Percentiles rank a stretch among this genome's conserved stretches.
Conservation (phyloP, 1,140 invertebrate genomes). For the Cepaea nemoralis region DNA sequence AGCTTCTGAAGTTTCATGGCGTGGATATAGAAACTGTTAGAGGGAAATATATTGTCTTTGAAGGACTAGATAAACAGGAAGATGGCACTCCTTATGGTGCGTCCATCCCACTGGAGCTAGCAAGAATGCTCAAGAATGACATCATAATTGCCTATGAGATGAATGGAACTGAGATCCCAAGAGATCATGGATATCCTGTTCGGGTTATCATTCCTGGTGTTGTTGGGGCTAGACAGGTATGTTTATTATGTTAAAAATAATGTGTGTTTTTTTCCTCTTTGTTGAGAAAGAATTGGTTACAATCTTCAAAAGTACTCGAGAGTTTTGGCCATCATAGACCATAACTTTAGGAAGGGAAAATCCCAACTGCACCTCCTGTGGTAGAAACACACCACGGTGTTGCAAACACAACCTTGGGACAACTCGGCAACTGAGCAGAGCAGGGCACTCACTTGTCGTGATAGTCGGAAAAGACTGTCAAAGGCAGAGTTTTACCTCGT, state of each 20-base stretch:
- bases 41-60: constrained; percentile 82
- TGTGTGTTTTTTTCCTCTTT: background rate
- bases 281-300: background rate
- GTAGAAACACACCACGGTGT: too few species aligned
- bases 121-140: constrained; percentile 83
- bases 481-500: too few species aligned
- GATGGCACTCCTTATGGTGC: constrained; percentile 85
- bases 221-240: constrained; percentile 74
- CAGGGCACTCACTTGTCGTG: too few species aligned
- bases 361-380: too few species aligned
- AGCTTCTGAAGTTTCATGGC: constrained; percentile 72
- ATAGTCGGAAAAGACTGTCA: too few species aligned
- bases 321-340: too few species aligned
- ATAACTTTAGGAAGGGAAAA: too few species aligned
- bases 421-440: too few species aligned
- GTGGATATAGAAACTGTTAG: constrained; percentile 64
- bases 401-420: too few species aligned
- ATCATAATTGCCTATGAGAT: constrained; percentile 96
- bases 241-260: background rate
- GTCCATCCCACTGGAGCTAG: constrained; percentile 90
- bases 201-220: constrained; percentile 90
- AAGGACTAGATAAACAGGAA: constrained; percentile 89
- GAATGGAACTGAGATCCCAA: constrained; percentile 87
- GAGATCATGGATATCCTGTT: constrained; percentile 94
- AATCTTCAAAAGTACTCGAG: background rate